Conservation (phyloP, 2,888 invertebrate genomes). For the Rhyacophila evoluta region DNA sequence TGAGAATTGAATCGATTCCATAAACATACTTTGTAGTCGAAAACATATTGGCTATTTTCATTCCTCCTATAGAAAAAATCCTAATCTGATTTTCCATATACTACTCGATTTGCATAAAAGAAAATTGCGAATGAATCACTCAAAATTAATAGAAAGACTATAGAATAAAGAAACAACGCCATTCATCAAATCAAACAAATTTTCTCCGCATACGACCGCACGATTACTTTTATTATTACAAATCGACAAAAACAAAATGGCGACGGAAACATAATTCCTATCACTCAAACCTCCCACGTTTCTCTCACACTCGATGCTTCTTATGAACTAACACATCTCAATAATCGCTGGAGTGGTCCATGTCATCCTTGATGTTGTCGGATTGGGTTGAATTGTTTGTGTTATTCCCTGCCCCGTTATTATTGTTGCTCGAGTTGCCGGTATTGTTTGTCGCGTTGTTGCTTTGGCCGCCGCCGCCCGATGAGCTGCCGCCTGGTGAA, state of each 20-base stretch:
- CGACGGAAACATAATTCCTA: neutral
- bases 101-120: no score
- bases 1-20: neutral
- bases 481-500: conserved; percentile 39
- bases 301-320: neutral
- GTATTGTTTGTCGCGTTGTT: conserved; percentile 30
- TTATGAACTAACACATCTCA: conserved; percentile 3
- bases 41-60: neutral
- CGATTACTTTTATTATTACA: conserved; percentile 2
- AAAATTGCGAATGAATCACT: neutral
- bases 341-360: conserved; percentile 39
- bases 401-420: conserved; percentile 16
- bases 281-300: neutral
- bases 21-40: neutral
- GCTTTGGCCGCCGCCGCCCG: neutral
- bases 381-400: conserved; percentile 30
- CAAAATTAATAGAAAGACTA: neutral
- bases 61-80: neutral
- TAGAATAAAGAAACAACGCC: neutral
- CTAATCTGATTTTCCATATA: neutral
- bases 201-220: neutral
- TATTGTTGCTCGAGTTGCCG: conserved; percentile 23
- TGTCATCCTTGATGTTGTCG: conserved; percentile 34
- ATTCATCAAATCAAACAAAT: neutral
- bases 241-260: conserved; percentile 16